A percentile compares a stretch with the other conserved stretches of the same genome.
Conservation (phyloP, 1,140 invertebrate genomes). For the Drosophila baimaii region DNA sequence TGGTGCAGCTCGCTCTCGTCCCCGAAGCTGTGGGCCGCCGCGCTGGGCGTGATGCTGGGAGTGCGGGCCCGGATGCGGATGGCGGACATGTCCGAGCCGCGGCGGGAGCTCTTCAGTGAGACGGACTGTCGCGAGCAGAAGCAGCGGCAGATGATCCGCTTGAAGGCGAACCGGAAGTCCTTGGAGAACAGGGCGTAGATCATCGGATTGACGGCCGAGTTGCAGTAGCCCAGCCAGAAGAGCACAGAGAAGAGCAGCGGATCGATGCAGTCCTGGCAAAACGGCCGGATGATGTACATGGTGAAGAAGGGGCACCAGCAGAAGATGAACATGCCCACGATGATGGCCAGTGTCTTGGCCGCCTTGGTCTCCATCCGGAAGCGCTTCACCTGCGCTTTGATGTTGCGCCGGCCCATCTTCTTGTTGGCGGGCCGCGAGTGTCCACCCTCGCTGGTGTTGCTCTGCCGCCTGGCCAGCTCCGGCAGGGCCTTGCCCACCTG, state of each 20-base stretch:
- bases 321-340: slow-evolving; percentile 95
- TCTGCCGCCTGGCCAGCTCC: slow-evolving; percentile 78
- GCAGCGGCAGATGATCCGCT: slow-evolving; percentile 89
- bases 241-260: slow-evolving; percentile 91
- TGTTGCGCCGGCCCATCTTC: slow-evolving; percentile 87
- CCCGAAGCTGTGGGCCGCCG: slow-evolving; percentile 84
- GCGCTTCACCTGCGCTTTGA: slow-evolving; percentile 86
- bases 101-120: slow-evolving; percentile 83
- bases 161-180: slow-evolving; percentile 93
- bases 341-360: slow-evolving; percentile 94
- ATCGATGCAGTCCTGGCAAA: slow-evolving; percentile 88
- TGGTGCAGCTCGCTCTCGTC: slow-evolving; percentile 86
- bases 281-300: slow-evolving; percentile 92
- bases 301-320: slow-evolving; percentile 97
- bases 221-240: slow-evolving; percentile 97
- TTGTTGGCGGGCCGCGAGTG: slow-evolving; percentile 84
- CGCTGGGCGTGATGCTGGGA: slow-evolving; percentile 85
- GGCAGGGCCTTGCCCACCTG: slow-evolving; percentile 85
- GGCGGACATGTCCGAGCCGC: slow-evolving; percentile 89
- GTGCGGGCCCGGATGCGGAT: slow-evolving; percentile 85
- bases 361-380: slow-evolving; percentile 93
- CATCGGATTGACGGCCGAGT: slow-evolving; percentile 94
- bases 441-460: slow-evolving; percentile 83
- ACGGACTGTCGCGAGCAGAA: slow-evolving; percentile 81
- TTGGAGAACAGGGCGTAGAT: slow-evolving; percentile 94